Evolutionary conservation across 92 coral and sea anemone genomes (phyloP), one percentile per base, ranked within the genome.

Genomic region (Zoanthus solanderi): DNA sequence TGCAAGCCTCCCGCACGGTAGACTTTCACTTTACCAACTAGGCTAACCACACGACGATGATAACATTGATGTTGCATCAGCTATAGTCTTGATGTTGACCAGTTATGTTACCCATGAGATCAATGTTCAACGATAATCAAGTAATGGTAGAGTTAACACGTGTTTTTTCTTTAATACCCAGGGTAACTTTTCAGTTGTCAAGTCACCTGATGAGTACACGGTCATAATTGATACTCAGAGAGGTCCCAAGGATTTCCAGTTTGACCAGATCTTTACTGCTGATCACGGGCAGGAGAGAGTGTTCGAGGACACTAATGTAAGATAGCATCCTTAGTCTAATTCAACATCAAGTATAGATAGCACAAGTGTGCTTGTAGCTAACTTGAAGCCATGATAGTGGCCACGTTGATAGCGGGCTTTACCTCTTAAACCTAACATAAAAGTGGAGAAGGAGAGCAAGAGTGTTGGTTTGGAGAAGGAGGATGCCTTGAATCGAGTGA

Each of bases 141-240:
- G 6, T 6, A 58, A n/a, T n/a, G 2, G 9, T 63, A 28, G 17
- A 23, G 28, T 63, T 63, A 18, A n/a, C 9, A 18, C 56, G n/a
- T 0, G 18, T 46, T 32, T 18, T 7, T 37, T 32, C 45, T 42
- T 23, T 53, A 50, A 42, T n/a, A 13, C 75, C 45, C 54, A 97
- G 99, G 99, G 99, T 17, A 97, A 97, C 72, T 91, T 83, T 84
- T 91, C 96, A n/a, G 96, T 95, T 13, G 83, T 94, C 79, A 97
- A 95, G 82, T 97, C 99, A 2, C 99, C 99, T 0, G 99, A 97
- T 75, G 99, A 97, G 47, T 97, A 97, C 95, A 87, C 92, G 68
- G 82, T 95, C 67, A 75, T 94, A 31, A 95, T 97, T 11, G 91
- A 90, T 74, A 91, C 99, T 2, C 87, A 57, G 18, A 90, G 98